These are phyloP conservation scores for Phyllotreta cruciferae DNA, from an alignment of 2,888 invertebrate genomes.

Conservation along the genomic window DNA sequence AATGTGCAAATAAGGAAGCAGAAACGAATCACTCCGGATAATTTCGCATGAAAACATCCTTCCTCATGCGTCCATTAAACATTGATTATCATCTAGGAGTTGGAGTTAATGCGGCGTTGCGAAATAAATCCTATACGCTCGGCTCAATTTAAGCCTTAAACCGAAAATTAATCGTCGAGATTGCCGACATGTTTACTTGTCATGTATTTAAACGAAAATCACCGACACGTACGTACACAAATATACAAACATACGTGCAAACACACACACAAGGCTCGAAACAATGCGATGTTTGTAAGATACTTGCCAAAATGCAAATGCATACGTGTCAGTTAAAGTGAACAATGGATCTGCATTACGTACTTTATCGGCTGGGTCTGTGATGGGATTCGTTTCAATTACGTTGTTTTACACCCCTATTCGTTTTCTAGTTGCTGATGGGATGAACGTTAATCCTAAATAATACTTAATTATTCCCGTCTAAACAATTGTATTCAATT, in stretches of 20 bases:
- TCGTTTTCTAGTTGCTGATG: too few relatives aligned
- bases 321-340: slow-evolving; percentile 11
- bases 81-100: too few relatives aligned
- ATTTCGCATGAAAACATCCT: too few relatives aligned
- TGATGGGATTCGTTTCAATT: too few relatives aligned
- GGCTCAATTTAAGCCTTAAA: too few relatives aligned
- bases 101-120: too few relatives aligned
- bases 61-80: too few relatives aligned
- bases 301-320: slow-evolving; percentile 27
- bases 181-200: slow-evolving; percentile 15
- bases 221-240: not conserved
- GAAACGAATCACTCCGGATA: too few relatives aligned
- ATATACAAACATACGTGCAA: too few relatives aligned
- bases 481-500: not conserved
- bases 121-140: too few relatives aligned
- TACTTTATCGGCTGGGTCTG: too few relatives aligned
- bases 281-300: slow-evolving; percentile 22
- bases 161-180: slow-evolving; percentile 11
- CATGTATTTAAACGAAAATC: slow-evolving; percentile 18
- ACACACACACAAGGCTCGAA: slow-evolving; percentile 2
- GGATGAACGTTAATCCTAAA: not conserved
- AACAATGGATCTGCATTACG: slow-evolving; percentile 18
- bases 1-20: too few relatives aligned
- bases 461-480: not conserved
- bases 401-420: not conserved